These are phyloP conservation scores for Anas flavirostris DNA, from an alignment of 2,797 vertebrate species.

Conservation along the genomic window DNA sequence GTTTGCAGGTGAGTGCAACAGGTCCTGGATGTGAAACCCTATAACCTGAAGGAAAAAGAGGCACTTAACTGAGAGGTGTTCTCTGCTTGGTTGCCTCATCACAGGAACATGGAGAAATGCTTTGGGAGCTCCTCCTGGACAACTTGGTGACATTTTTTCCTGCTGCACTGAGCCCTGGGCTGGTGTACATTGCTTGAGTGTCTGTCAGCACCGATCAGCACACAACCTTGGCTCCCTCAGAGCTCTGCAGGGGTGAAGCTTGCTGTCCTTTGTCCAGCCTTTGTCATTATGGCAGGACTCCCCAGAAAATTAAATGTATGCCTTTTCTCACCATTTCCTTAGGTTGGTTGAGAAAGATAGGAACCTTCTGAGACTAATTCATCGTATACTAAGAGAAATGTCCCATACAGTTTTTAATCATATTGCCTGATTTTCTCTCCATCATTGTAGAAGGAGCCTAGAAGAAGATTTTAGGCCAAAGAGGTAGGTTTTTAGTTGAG, in stretches of 20 bases:
- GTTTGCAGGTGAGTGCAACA: neutral
- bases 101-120: neutral
- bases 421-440: neutral
- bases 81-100: neutral
- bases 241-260: neutral
- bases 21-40: neutral
- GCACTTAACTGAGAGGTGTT: neutral
- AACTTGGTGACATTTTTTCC: neutral
- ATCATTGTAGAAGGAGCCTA: neutral
- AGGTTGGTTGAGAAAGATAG: neutral
- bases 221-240: neutral
- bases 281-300: fast-evolving
- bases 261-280: neutral
- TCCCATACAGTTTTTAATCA: neutral
- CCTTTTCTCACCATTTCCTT: neutral
- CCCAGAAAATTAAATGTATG: neutral
- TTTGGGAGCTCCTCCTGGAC: neutral
- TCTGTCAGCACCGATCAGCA: neutral
- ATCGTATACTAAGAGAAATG: neutral
- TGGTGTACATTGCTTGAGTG: neutral
- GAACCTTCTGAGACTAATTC: neutral
- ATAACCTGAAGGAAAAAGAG: neutral
- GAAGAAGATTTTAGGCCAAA: neutral
- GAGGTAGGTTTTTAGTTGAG: neutral
- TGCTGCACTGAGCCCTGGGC: neutral